phyloP scores from a whole-genome alignment of 2,797 vertebrate species.

The Synanceia verrucosa region DNA sequence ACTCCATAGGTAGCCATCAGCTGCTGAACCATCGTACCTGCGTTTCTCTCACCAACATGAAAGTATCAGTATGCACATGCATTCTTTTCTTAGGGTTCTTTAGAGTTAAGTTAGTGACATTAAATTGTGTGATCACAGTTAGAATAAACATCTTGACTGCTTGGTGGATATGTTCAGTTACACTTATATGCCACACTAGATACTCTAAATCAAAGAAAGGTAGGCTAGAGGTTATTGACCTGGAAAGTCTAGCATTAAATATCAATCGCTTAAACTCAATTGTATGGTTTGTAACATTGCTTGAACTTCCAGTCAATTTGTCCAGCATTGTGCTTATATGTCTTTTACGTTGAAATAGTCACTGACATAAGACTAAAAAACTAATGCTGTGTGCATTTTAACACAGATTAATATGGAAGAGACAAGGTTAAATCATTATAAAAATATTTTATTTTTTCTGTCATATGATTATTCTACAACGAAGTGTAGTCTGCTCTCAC shows the following conservation, averaged over 20 bases:
- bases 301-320: not conserved
- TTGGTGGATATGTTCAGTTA: not conserved
- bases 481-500: not conserved
- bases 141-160: not conserved
- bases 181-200: not conserved
- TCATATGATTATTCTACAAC: not conserved
- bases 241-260: not conserved
- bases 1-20: slow-evolving; percentile 9
- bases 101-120: no score
- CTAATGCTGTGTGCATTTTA: not conserved
- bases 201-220: not conserved
- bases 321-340: not conserved
- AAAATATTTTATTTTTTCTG: not conserved
- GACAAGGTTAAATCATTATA: not conserved
- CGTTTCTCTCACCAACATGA: not conserved
- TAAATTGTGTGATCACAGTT: not conserved
- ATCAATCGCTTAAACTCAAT: not conserved
- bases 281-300: not conserved
- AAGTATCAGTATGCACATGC: not conserved
- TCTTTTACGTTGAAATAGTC: not conserved
- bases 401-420: not conserved
- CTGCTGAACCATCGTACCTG: not conserved
- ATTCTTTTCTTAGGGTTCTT: not conserved
- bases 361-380: not conserved
- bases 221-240: not conserved